phyloP scores from a whole-genome alignment of 2,113 vertebrate species.

The Entomyzon cyanotis region DNA sequence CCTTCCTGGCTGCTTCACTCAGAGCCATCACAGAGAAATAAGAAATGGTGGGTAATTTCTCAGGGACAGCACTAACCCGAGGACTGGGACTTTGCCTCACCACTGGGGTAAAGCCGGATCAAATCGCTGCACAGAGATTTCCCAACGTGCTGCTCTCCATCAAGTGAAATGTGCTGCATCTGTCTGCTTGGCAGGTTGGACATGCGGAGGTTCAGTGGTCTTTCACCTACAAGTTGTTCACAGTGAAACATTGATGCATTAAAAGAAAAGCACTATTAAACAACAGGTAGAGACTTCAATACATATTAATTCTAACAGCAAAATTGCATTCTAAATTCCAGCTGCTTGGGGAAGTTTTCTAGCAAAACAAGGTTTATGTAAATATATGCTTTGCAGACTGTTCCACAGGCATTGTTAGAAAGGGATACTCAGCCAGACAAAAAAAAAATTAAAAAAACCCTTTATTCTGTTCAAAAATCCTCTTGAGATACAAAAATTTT shows the following conservation, averaged over 20 bases:
- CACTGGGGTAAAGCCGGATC: constrained; percentile 81
- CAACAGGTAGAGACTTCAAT: neutral
- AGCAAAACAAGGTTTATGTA: neutral
- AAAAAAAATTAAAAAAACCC: neutral
- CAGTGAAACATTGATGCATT: neutral
- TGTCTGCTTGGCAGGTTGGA: constrained; percentile 78
- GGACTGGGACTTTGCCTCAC: constrained; percentile 81
- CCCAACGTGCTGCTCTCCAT: constrained; percentile 76
- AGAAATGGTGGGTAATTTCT: neutral
- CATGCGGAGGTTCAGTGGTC: constrained; percentile 88
- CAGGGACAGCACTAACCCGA: constrained; percentile 68
- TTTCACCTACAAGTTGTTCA: constrained; percentile 78
- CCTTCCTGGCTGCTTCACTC: neutral
- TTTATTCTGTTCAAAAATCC: neutral
- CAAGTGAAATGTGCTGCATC: constrained; percentile 75
- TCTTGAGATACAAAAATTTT: neutral
- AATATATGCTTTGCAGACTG: neutral
- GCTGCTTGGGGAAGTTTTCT: neutral
- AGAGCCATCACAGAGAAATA: neutral
- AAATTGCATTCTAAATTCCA: neutral
- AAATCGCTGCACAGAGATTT: constrained; percentile 87
- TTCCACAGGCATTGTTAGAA: neutral
- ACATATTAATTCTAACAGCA: neutral
- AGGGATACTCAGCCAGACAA: neutral
- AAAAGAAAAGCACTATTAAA: neutral